These are phyloP conservation scores for Ophioninae sp. DNA, from an alignment of 2,888 invertebrate genomes.

Conservation along the genomic window DNA sequence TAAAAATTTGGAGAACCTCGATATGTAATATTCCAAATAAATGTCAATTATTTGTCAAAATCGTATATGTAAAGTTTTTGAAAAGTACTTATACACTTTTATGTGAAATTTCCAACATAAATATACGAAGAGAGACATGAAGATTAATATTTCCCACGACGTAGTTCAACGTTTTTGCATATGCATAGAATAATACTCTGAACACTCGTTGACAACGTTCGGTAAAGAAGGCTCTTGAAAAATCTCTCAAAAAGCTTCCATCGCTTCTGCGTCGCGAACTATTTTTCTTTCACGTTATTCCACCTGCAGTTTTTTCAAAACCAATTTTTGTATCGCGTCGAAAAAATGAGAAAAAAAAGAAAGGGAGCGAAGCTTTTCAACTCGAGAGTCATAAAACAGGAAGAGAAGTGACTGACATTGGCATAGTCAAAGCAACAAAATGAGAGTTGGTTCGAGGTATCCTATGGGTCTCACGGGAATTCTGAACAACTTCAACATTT, in stretches of 20 bases:
- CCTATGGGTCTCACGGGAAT: slow-evolving; percentile 9
- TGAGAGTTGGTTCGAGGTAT: background rate
- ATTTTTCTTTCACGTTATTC: background rate
- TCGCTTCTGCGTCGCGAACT: background rate
- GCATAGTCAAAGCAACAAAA: slow-evolving; percentile 17
- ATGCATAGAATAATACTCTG: background rate
- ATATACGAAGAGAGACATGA: background rate
- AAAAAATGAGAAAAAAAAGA: background rate
- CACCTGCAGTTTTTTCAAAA: background rate
- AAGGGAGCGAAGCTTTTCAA: background rate
- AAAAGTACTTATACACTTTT: background rate
- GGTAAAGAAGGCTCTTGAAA: background rate
- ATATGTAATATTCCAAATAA: too few relatives aligned
- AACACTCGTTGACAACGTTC: background rate
- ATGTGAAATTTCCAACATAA: background rate
- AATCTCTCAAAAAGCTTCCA: background rate
- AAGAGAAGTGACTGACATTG: slow-evolving; percentile 11
- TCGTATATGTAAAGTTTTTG: background rate
- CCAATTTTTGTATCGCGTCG: background rate
- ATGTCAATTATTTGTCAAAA: background rate
- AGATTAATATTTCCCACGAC: background rate
- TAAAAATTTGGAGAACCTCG: too few relatives aligned
- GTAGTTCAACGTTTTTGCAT: too few relatives aligned
- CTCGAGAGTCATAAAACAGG: background rate
- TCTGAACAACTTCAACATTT: slow-evolving; percentile 12